phyloP scores from a whole-genome alignment of 1,140 invertebrate genomes.

The Aphis gossypii region DNA sequence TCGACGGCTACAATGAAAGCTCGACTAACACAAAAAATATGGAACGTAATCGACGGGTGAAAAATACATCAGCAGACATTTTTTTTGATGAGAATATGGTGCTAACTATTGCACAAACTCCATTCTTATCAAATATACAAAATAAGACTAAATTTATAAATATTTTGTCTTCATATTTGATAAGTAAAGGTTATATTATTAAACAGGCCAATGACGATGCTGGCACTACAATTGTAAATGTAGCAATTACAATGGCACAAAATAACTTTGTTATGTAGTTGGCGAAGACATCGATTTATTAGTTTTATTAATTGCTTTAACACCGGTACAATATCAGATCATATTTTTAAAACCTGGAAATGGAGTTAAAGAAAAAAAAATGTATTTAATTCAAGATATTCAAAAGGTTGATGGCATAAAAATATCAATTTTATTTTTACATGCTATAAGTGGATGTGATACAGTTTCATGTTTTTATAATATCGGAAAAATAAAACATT shows the following conservation, averaged over 20 bases:
- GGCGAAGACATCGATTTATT: slow-evolving; percentile 2
- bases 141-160: neutral
- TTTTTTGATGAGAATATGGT: slow-evolving; percentile 26
- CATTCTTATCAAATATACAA: slow-evolving; percentile 21
- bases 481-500: too few relatives aligned
- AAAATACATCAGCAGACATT: slow-evolving; percentile 23
- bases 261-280: neutral
- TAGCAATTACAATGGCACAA: neutral
- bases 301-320: slow-evolving; percentile 11
- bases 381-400: neutral
- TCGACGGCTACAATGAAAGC: slow-evolving; percentile 59
- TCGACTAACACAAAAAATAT: slow-evolving; percentile 5
- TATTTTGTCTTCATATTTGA: slow-evolving; percentile 33
- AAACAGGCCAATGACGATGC: neutral
- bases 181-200: neutral
- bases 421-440: neutral
- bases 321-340: neutral
- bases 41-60: neutral
- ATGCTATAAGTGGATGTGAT: too few relatives aligned
- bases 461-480: neutral
- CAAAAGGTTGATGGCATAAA: slow-evolving; percentile 15
- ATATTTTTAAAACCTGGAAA: slow-evolving; percentile 19
- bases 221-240: slow-evolving; percentile 2
- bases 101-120: slow-evolving; percentile 11
- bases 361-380: neutral